These are phyloP conservation scores for Syngnathus acus DNA, from an alignment of 2,797 vertebrate species.

Conservation along the genomic window DNA sequence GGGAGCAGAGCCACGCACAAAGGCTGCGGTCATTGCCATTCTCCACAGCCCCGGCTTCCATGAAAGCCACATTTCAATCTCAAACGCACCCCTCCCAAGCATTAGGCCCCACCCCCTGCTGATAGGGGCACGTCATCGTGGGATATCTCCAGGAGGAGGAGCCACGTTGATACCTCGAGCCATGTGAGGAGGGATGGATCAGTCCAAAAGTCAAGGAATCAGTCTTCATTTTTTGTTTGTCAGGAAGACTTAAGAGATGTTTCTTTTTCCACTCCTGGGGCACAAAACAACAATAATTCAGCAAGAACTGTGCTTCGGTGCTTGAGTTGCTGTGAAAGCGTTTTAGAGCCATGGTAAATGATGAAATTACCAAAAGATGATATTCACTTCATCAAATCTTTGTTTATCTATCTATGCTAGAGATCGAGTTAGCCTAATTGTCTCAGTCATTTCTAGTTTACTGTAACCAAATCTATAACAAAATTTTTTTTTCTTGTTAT, in stretches of 20 bases:
- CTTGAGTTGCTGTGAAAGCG: no score
- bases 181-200: neutral
- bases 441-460: no score
- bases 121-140: constrained; percentile 52
- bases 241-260: neutral
- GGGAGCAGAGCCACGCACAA: constrained; percentile 58
- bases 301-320: neutral
- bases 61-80: constrained; percentile 70
- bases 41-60: constrained; percentile 62
- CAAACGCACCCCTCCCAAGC: constrained; percentile 25
- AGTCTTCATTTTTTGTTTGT: neutral
- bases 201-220: neutral
- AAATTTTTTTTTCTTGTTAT: no score
- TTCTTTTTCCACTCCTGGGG: no score
- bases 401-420: no score
- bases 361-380: no score
- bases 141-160: constrained; percentile 53
- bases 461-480: no score
- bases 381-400: no score
- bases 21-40: constrained; percentile 69
- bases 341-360: no score
- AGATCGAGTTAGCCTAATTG: no score
- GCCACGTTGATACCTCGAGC: constrained; percentile 39
- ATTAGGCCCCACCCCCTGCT: constrained; percentile 49
- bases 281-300: no score